Conservation (phyloP, 1,140 invertebrate genomes). For the Odontomachus brunneus region DNA sequence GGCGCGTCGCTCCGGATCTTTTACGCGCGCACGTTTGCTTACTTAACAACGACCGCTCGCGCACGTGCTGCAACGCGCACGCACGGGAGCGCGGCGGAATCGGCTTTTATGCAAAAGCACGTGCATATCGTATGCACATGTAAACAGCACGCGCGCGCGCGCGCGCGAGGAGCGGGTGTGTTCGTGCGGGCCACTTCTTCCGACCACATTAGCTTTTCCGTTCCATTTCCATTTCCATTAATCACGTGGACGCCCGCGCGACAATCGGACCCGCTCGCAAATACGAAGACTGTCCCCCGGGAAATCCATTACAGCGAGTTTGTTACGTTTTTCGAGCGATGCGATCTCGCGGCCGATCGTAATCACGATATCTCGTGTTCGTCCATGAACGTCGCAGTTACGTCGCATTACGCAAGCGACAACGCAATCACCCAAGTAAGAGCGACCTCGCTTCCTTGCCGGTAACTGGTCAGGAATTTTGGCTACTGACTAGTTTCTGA, state of each 20-base stretch:
- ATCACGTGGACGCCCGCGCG: too few species aligned
- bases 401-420: too few species aligned
- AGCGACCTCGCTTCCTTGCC: too few species aligned
- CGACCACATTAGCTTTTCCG: conserved; percentile 16
- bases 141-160: not conserved
- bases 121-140: conserved; percentile 27
- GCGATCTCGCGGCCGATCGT: not conserved
- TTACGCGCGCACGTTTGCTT: not conserved
- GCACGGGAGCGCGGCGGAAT: not conserved
- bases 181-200: conserved; percentile 13
- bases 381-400: too few species aligned
- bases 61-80: not conserved
- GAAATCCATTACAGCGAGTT: conserved; percentile 33
- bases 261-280: conserved; percentile 17
- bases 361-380: not conserved
- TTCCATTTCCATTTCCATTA: conserved; percentile 30
- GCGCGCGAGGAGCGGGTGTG: not conserved
- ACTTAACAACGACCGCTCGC: not conserved
- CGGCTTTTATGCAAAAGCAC: conserved; percentile 24
- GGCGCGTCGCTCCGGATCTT: not conserved
- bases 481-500: too few species aligned
- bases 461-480: too few species aligned
- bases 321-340: not conserved
- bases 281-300: not conserved
- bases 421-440: too few species aligned